A percentile compares a stretch with the other conserved stretches of the same genome.
phyloP scores from a whole-genome alignment of 1,140 invertebrate species.

The Drosophila pruinosa region DNA sequence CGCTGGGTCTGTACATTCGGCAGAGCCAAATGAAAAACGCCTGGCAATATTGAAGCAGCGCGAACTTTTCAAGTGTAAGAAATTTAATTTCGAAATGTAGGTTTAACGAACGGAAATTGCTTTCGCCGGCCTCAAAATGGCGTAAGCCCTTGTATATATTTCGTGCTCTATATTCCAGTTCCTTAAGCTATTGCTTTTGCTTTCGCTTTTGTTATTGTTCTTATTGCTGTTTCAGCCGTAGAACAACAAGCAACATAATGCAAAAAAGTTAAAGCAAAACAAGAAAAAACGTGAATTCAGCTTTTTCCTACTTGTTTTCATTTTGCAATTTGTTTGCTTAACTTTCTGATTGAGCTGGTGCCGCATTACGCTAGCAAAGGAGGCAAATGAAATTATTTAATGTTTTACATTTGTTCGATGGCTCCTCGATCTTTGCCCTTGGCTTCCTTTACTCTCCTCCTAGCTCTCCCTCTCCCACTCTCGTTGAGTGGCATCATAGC shows the following conservation, averaged over 20 bases:
- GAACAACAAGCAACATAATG: slow-evolving; percentile 38
- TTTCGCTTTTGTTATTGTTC: slow-evolving; percentile 19
- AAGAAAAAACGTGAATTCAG: slow-evolving; percentile 46
- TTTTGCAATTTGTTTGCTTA: slow-evolving; percentile 73
- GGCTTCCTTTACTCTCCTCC: slow-evolving; percentile 2
- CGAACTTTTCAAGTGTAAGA: slow-evolving; percentile 79
- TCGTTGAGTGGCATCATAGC: slow-evolving; percentile 24
- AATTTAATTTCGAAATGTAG: slow-evolving; percentile 81
- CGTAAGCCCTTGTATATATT: slow-evolving; percentile 44
- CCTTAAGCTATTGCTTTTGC: slow-evolving; percentile 38
- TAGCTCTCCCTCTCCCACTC: background rate
- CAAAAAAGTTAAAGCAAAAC: slow-evolving; percentile 14
- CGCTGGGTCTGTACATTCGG: slow-evolving; percentile 29
- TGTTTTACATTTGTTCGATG: slow-evolving; percentile 62
- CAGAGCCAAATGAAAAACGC: slow-evolving; percentile 68
- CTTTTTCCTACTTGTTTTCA: slow-evolving; percentile 48
- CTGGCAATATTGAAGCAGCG: slow-evolving; percentile 65
- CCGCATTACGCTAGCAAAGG: slow-evolving; percentile 38
- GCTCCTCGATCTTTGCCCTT: slow-evolving; percentile 22
- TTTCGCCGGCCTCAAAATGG: slow-evolving; percentile 64
- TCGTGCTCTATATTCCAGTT: slow-evolving; percentile 12
- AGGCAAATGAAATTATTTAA: slow-evolving; percentile 68
- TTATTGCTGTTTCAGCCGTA: background rate
- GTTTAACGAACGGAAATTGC: slow-evolving; percentile 81
- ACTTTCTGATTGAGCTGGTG: slow-evolving; percentile 76